Percentiles rank a stretch among this genome's conserved stretches.
Evolutionary conservation across 2,888 invertebrate genomes (phyloP).

Genomic region (Eustalomyia histrio): DNA sequence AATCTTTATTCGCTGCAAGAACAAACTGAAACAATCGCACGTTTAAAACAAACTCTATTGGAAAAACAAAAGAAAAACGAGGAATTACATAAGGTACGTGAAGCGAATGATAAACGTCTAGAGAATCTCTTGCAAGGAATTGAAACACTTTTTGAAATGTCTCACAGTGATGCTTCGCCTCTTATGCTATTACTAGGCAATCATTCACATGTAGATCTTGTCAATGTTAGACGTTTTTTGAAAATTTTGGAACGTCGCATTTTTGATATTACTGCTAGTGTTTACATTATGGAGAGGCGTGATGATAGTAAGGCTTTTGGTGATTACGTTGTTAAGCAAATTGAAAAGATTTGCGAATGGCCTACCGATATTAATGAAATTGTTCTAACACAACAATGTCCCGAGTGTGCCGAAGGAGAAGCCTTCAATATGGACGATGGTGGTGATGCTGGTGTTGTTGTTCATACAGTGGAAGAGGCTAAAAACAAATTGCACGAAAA

Average conservation of each 20-base stretch:
- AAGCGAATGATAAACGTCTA: constrained; percentile 70
- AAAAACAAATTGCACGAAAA: constrained; percentile 76
- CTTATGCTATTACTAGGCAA: constrained; percentile 81
- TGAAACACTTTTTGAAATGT: constrained; percentile 77
- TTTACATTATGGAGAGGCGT: constrained; percentile 77
- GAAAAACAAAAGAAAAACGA: constrained; percentile 70
- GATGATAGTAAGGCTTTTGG: constrained; percentile 65
- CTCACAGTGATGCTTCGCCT: constrained; percentile 81
- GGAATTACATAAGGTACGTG: constrained; percentile 66
- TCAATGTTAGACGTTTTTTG: constrained; percentile 81
- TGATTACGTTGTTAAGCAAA: constrained; percentile 76
- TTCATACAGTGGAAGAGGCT: constrained; percentile 70
- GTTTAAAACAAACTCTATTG: constrained; percentile 69
- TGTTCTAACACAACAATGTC: constrained; percentile 78
- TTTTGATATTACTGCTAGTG: constrained; percentile 81
- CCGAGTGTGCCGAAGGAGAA: constrained; percentile 79
- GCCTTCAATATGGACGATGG: constrained; percentile 77
- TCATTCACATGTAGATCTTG: constrained; percentile 82
- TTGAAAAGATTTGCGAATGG: constrained; percentile 73
- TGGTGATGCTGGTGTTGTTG: constrained; percentile 72
- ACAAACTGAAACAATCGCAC: constrained; percentile 71
- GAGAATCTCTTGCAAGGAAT: constrained; percentile 72
- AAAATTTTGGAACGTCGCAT: constrained; percentile 81
- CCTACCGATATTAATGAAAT: constrained; percentile 81
- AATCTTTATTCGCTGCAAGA: constrained; percentile 70